phyloP scores from a whole-genome alignment of 1,140 invertebrate genomes.

The Drosophila novamexicana region DNA sequence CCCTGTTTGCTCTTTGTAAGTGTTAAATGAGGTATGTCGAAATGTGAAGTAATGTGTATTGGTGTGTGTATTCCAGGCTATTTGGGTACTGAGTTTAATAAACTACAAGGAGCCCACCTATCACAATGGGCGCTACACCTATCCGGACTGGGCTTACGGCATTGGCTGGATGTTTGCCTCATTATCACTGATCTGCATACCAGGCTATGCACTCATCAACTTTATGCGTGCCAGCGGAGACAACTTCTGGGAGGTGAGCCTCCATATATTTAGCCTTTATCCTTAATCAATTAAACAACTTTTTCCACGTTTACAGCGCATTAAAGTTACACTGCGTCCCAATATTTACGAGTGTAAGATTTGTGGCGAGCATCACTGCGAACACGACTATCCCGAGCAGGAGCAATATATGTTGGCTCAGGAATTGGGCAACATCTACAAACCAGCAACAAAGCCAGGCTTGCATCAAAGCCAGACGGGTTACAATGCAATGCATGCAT shows the following conservation, averaged over 20 bases:
- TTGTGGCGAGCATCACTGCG: conserved; percentile 85
- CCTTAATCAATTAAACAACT: background rate
- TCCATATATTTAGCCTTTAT: background rate
- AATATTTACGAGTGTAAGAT: conserved; percentile 87
- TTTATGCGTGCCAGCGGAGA: conserved; percentile 89
- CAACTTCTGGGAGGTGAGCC: conserved; percentile 89
- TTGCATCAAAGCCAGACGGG: conserved; percentile 40
- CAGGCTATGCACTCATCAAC: conserved; percentile 91
- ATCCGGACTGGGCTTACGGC: conserved; percentile 93
- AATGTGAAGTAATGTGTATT: background rate
- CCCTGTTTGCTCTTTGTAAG: conserved; percentile 92
- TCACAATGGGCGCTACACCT: conserved; percentile 90
- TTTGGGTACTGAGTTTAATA: conserved; percentile 94
- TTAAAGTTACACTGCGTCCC: conserved; percentile 86
- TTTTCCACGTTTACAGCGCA: conserved; percentile 84
- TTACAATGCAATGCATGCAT: conserved; percentile 75
- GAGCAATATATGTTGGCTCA: conserved; percentile 81
- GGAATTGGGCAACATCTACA: conserved; percentile 72
- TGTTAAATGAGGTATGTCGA: background rate
- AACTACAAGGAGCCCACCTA: conserved; percentile 94
- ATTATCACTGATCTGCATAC: conserved; percentile 93
- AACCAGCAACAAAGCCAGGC: conserved; percentile 49
- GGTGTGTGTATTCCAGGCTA: conserved; percentile 85
- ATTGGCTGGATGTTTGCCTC: conserved; percentile 95
- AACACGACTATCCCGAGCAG: conserved; percentile 83